Evolutionary conservation across 2,113 vertebrate genomes (phyloP).

Genomic region (Tauraco erythrolophus): DNA sequence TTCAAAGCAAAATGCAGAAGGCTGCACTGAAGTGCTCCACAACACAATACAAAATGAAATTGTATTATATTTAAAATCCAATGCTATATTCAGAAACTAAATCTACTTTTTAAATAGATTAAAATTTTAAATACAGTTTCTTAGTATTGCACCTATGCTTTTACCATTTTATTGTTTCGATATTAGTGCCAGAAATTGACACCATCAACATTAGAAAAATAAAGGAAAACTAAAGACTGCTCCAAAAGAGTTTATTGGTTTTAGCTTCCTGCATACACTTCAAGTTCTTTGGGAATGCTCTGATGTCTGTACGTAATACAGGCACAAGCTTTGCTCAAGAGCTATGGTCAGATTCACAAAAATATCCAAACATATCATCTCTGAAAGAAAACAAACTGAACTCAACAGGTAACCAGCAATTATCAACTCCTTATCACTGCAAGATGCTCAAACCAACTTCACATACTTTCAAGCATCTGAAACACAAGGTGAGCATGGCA

Average conservation of each 20-base stretch:
- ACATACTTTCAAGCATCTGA: not conserved
- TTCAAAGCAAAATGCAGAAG: not conserved
- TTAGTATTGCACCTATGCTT: not conserved
- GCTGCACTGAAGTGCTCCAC: not conserved
- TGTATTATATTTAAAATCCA: not conserved
- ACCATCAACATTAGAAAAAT: not conserved
- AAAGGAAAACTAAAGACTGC: not conserved
- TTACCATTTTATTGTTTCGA: not conserved
- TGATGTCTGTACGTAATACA: not conserved
- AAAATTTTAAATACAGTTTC: not conserved
- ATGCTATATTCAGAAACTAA: not conserved
- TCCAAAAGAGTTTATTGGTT: not conserved
- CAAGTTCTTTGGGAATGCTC: not conserved
- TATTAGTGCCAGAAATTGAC: not conserved
- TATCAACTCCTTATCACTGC: not conserved
- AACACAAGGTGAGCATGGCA: not conserved
- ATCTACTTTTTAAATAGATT: not conserved
- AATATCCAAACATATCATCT: not conserved
- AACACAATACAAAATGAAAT: not conserved
- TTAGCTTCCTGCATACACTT: not conserved
- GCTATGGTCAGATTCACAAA: not conserved
- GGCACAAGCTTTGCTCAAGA: not conserved
- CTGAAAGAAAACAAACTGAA: not conserved
- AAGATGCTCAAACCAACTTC: not conserved
- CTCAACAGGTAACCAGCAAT: not conserved